Evolutionary conservation across 2,888 invertebrate genomes (phyloP), one percentile per base, ranked within the genome.

Genomic region (Torymus texanus): DNA sequence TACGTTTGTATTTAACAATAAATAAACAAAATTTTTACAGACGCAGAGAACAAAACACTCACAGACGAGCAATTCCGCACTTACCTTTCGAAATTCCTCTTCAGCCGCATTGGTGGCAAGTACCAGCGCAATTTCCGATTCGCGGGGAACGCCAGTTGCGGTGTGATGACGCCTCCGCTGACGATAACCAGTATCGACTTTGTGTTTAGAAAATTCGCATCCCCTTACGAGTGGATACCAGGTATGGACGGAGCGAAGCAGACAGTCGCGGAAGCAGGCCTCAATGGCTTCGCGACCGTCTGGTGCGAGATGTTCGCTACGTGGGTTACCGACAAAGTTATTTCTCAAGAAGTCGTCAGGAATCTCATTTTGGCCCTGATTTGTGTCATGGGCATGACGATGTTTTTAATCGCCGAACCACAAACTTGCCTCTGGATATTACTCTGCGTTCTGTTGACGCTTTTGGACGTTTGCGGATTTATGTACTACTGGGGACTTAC

Each of bases 401-500:
- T 94, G 14, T 87, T 96, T 41, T 91, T 97, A 41, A 95, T 96
- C 83, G 95, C 95, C 11, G 94, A 96, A 89, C 87, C 95, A 14
- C 94, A 94, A 88, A 94, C 95, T 83, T 95, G 96, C 89, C 91
- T 95, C 77, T 94, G 95, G 94, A 95, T 96, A 85, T 94, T 96
- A 84, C 87, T 94, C 24, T 95, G 95, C 86, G 95, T 95, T 16
- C 88, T 95, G 56, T 90, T 95, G 83, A 95, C 95, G 0, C 92
- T 96, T 89, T 87, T 94, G 0, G 94, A 95, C 86, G 94, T 95
- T 13, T 93, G 94, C 84, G 95, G 95, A 1, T 94, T 93, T 87
- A 95, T 95, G 95, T 94, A 94, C 87, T 92, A 93, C 83, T 96
- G 95, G 96, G 95, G 94, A 4, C 91, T 96, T 87, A 95, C 96